Percentiles rank a stretch among this genome's conserved stretches.
phyloP scores from a whole-genome alignment of 2,113 vertebrate genomes.

The Chlamydotis undulata region DNA sequence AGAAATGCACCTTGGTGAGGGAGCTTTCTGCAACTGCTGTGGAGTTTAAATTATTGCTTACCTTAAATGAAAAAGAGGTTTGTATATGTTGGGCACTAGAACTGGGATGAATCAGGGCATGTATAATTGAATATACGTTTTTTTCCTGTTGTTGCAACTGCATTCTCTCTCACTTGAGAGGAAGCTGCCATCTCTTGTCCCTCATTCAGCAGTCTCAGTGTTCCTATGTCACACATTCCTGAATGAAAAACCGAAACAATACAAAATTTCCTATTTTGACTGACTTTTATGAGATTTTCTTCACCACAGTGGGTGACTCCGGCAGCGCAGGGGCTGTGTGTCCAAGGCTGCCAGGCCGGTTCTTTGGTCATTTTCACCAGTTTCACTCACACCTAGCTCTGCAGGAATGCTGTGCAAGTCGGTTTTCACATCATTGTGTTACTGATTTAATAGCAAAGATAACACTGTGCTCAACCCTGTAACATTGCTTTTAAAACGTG shows the following conservation, averaged over 20 bases:
- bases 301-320: not conserved
- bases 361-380: not conserved
- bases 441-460: not conserved
- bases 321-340: not conserved
- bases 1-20: not conserved
- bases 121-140: not conserved
- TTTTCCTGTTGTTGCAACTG: not conserved
- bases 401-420: not conserved
- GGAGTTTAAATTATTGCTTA: not conserved
- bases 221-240: fast-evolving
- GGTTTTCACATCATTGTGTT: not conserved
- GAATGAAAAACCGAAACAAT: not conserved
- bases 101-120: not conserved
- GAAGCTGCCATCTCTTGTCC: not conserved
- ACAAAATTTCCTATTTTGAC: not conserved
- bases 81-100: not conserved
- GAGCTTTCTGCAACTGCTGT: not conserved
- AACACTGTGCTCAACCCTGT: not conserved
- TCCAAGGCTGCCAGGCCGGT: not conserved
- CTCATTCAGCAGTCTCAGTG: not conserved
- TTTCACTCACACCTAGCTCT: not conserved
- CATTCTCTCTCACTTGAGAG: not conserved
- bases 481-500: not conserved
- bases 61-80: not conserved
- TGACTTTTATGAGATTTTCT: not conserved